Evolutionary conservation across 2,113 vertebrate species (phyloP).

Genomic region (Arenaria interpres): DNA sequence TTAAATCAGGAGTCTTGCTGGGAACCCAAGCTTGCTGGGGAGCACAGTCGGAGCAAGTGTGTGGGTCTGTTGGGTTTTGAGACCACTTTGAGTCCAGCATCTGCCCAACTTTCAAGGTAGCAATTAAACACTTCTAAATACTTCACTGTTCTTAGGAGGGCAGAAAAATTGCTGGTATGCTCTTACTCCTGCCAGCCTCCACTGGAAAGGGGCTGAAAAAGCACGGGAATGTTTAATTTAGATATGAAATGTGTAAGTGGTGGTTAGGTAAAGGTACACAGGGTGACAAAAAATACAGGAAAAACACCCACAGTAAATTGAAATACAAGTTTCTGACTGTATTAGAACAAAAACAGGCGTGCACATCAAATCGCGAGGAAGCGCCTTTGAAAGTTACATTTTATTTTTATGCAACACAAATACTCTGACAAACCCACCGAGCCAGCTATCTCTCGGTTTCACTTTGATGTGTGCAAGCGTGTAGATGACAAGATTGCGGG

Average conservation of each 20-base stretch:
- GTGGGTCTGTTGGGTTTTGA: not conserved
- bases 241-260: not conserved
- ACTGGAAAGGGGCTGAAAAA: not conserved
- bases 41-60: not conserved
- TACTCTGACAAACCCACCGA: not conserved
- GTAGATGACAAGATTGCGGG: not conserved
- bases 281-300: not conserved
- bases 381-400: not conserved
- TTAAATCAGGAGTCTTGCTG: not conserved
- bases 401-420: not conserved
- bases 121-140: constrained; percentile 16
- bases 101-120: not conserved
- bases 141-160: constrained; percentile 11
- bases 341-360: not conserved
- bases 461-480: not conserved
- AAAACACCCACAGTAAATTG: not conserved
- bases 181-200: not conserved
- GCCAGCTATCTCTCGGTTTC: not conserved
- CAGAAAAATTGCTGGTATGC: constrained; percentile 25
- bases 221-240: constrained; percentile 55
- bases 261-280: not conserved
- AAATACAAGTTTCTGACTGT: not conserved
- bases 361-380: not conserved
- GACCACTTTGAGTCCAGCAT: not conserved
- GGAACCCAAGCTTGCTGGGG: not conserved